phyloP scores from a whole-genome alignment of 2,797 vertebrate species.

The Paguma larvata region DNA sequence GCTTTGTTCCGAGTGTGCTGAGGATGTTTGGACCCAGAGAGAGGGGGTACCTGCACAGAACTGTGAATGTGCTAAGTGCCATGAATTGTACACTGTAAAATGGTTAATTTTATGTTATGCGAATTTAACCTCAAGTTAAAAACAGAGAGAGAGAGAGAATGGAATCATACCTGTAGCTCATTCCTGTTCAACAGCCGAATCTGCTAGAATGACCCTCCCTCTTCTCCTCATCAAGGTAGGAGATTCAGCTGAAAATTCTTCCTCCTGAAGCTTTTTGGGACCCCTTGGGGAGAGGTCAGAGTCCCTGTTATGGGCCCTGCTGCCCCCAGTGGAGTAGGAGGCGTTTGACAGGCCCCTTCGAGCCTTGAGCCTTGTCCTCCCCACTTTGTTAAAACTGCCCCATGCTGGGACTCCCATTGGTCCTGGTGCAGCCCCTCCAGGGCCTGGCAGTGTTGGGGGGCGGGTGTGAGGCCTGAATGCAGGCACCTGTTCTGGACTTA shows the following conservation, averaged over 20 bases:
- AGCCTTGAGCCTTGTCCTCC: neutral
- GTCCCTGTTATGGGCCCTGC: rapidly evolving
- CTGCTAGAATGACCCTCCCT: no score
- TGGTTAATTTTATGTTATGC: neutral
- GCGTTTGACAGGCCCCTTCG: rapidly evolving
- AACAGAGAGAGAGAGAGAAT: neutral
- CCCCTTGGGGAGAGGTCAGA: neutral
- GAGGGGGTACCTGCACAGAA: rapidly evolving
- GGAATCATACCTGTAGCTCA: rapidly evolving
- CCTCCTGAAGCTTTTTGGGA: neutral
- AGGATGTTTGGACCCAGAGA: neutral
- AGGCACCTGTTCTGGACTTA: neutral
- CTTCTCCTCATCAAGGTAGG: neutral
- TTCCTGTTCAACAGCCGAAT: rapidly evolving
- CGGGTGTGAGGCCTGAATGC: rapidly evolving
- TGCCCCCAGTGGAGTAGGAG: rapidly evolving
- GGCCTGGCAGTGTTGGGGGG: rapidly evolving
- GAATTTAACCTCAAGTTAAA: neutral
- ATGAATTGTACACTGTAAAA: neutral
- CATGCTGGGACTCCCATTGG: rapidly evolving
- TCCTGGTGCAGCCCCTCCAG: no score
- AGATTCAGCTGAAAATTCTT: neutral
- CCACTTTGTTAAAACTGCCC: no score
- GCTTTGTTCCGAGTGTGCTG: neutral
- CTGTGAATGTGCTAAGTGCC: neutral